A percentile compares a stretch with the other conserved stretches of the same genome.
phyloP scores from a whole-genome alignment of 2,797 vertebrate genomes.

The Lerista edwardsae region DNA sequence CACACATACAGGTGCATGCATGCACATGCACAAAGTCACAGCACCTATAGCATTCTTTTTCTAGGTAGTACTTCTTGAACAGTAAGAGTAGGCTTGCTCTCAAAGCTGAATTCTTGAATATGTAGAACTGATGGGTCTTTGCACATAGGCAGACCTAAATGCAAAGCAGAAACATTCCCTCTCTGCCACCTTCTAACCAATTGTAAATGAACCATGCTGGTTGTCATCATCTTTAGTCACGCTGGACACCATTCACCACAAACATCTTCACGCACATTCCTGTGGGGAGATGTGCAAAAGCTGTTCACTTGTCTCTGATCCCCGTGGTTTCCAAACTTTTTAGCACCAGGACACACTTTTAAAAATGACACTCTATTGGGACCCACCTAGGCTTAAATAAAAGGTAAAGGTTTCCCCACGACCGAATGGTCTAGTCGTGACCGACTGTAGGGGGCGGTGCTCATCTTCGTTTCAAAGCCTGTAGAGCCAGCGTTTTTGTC shows the following conservation, averaged over 20 bases:
- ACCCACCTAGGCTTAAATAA: too few relatives aligned
- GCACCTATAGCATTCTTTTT: not conserved
- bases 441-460: too few relatives aligned
- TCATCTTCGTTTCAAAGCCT: too few relatives aligned
- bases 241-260: not conserved
- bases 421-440: too few relatives aligned
- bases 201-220: constrained; percentile 56
- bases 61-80: not conserved
- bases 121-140: too few relatives aligned
- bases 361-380: too few relatives aligned
- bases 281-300: not conserved
- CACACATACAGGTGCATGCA: too few relatives aligned
- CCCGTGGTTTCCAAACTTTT: too few relatives aligned
- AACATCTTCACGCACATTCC: not conserved
- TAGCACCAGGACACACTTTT: too few relatives aligned
- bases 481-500: too few relatives aligned
- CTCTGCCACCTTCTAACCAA: constrained; percentile 67
- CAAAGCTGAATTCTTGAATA: not conserved
- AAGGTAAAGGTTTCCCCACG: too few relatives aligned
- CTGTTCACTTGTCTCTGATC: not conserved
- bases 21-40: not conserved
- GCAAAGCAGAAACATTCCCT: constrained; percentile 44
- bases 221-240: not conserved
- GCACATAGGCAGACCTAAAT: not conserved
- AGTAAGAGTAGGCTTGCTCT: not conserved